phyloP scores from a whole-genome alignment of 2,113 vertebrate species.

The Pogonocichla stellata region DNA sequence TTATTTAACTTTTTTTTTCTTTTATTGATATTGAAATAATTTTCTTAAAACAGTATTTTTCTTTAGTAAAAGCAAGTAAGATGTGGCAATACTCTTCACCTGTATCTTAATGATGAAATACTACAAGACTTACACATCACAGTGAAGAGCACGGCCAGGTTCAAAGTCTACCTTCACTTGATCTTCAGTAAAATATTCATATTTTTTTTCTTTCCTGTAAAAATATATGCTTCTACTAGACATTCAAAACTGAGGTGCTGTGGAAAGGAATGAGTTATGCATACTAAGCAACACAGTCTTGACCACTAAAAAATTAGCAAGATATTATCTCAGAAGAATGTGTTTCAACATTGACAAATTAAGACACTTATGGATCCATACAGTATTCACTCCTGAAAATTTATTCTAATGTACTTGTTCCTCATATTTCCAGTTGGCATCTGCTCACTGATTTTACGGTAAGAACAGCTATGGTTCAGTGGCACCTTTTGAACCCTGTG shows the following conservation, averaged over 20 bases:
- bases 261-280: background rate
- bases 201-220: background rate
- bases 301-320: background rate
- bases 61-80: background rate
- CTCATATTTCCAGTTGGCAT: background rate
- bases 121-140: background rate
- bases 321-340: background rate
- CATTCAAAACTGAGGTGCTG: background rate
- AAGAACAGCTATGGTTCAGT: background rate
- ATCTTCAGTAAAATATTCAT: background rate
- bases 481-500: background rate
- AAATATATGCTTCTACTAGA: background rate
- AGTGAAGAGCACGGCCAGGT: background rate
- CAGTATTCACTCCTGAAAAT: background rate
- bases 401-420: background rate
- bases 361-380: background rate
- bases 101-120: background rate
- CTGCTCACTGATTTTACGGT: background rate
- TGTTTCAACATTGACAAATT: background rate
- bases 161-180: background rate
- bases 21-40: background rate
- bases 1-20: background rate
- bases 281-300: background rate
- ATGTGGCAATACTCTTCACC: background rate
- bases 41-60: background rate